phyloP scores from a whole-genome alignment of 2,113 vertebrate genomes.

The Actenoides hombroni region DNA sequence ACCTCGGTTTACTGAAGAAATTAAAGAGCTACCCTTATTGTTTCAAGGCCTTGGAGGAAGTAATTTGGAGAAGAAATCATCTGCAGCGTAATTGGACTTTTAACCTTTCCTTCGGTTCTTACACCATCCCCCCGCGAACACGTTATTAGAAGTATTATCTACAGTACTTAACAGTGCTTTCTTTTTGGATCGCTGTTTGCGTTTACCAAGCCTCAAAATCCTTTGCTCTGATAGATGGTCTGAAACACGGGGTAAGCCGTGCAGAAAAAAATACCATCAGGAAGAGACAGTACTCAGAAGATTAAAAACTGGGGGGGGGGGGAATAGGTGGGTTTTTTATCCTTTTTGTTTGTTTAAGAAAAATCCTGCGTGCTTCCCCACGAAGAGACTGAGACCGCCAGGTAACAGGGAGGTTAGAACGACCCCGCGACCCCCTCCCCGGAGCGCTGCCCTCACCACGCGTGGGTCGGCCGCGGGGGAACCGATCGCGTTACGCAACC shows the following conservation, averaged over 20 bases:
- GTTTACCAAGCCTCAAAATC: not conserved
- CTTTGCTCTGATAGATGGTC: not conserved
- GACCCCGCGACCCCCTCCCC: not conserved
- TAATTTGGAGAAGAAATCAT: constrained; percentile 30
- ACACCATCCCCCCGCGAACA: not conserved
- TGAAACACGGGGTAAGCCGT: not conserved
- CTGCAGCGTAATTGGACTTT: not conserved
- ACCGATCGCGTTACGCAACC: not conserved
- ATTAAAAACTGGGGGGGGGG: not conserved
- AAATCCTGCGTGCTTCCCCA: not conserved
- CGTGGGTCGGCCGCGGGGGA: not conserved
- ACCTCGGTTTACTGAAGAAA: not conserved
- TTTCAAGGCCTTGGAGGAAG: constrained; percentile 14
- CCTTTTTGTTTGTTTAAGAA: not conserved
- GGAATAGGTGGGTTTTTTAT: fast-evolving
- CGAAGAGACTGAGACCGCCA: not conserved
- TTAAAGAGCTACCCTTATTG: not conserved
- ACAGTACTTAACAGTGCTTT: not conserved
- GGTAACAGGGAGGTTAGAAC: too few species aligned
- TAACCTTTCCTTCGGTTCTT: constrained; percentile 14
- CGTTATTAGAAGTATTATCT: not conserved
- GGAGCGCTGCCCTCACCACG: not conserved
- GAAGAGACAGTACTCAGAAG: not conserved
- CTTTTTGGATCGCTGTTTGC: not conserved
- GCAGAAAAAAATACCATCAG: not conserved